These are phyloP conservation scores for Castor canadensis DNA, from an alignment of 2,113 vertebrate species.

Conservation along the genomic window DNA sequence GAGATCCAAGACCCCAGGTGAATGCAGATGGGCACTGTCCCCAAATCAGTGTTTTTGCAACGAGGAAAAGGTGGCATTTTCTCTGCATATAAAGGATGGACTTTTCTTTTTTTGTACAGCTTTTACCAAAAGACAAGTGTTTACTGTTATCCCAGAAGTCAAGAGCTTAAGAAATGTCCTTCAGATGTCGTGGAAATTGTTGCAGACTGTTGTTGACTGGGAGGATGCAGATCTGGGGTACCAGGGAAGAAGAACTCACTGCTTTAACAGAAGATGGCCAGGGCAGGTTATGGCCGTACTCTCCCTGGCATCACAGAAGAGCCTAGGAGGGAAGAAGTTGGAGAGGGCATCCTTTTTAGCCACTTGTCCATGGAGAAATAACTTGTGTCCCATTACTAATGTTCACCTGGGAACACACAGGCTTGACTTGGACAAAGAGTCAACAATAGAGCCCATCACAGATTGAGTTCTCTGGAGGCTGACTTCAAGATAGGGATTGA, in stretches of 20 bases:
- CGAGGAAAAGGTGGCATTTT: background rate
- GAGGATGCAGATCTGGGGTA: fast-evolving
- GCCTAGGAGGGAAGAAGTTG: fast-evolving
- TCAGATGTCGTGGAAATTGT: fast-evolving
- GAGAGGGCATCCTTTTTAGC: fast-evolving
- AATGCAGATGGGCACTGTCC: too few relatives aligned
- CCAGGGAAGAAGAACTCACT: fast-evolving
- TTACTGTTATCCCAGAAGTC: background rate
- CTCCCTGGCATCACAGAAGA: fast-evolving
- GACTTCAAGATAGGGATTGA: background rate
- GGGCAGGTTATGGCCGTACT: fast-evolving
- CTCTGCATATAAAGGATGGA: background rate
- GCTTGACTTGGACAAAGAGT: background rate
- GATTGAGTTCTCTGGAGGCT: background rate
- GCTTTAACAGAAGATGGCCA: too few relatives aligned
- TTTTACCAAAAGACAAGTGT: background rate
- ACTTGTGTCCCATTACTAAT: background rate
- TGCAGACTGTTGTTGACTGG: background rate
- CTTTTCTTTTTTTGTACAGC: background rate
- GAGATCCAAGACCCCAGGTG: background rate
- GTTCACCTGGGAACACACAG: background rate
- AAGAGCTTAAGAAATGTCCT: background rate
- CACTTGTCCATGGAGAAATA: too few relatives aligned
- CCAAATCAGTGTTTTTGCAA: background rate
- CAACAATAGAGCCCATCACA: fast-evolving